These are phyloP conservation scores for Equus quagga DNA, from an alignment of 2,113 vertebrate species.

Conservation along the genomic window DNA sequence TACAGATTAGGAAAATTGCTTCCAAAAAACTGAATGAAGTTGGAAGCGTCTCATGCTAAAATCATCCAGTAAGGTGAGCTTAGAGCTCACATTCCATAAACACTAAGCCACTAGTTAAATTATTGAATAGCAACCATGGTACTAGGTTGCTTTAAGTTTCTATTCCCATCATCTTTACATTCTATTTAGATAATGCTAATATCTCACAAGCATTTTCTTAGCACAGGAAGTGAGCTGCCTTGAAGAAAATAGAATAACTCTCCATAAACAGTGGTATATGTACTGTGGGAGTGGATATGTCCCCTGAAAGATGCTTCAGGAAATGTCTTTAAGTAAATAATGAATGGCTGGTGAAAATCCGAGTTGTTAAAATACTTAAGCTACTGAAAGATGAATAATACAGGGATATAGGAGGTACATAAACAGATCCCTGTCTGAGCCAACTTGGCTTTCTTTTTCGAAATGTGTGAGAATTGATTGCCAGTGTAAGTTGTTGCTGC, in stretches of 20 bases:
- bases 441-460: neutral
- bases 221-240: neutral
- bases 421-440: too few species aligned
- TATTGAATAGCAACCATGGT: neutral
- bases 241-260: conserved; percentile 11
- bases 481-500: neutral
- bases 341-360: neutral
- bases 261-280: neutral
- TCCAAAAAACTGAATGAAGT: neutral
- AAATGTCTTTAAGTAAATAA: neutral
- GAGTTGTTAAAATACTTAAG: neutral
- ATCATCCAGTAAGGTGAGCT: neutral
- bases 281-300: neutral
- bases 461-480: neutral
- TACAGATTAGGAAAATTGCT: neutral
- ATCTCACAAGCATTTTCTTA: conserved; percentile 36
- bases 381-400: neutral
- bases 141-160: neutral
- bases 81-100: neutral
- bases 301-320: neutral
- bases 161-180: neutral
- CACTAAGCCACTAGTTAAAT: neutral
- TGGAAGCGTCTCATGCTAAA: neutral
- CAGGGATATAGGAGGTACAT: neutral
- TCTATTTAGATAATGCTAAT: conserved; percentile 13